Evolutionary conservation across 2,797 vertebrate genomes (phyloP).

Genomic region (Myoxocephalus aenaeus): DNA sequence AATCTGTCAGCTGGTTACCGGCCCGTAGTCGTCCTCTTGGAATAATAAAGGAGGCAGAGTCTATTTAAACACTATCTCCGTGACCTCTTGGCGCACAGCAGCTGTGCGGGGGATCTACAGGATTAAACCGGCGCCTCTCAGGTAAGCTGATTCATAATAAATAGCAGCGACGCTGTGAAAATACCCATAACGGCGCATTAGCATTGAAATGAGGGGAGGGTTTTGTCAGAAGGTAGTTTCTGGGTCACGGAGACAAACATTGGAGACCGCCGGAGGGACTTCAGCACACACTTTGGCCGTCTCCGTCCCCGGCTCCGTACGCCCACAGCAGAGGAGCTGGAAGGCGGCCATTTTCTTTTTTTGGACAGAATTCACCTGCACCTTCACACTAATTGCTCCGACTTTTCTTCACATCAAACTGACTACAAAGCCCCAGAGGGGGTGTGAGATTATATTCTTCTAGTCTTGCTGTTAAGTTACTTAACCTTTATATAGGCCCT

Average conservation of each 20-base stretch:
- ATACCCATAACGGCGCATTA: slow-evolving; percentile 73
- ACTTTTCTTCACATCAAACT: slow-evolving; percentile 24
- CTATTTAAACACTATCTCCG: slow-evolving; percentile 77
- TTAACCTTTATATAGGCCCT: slow-evolving; percentile 16
- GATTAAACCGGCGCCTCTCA: slow-evolving; percentile 76
- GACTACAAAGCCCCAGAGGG: slow-evolving; percentile 33
- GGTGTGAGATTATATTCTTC: slow-evolving; percentile 35
- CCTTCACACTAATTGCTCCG: slow-evolving; percentile 11
- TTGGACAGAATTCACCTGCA: slow-evolving; percentile 38
- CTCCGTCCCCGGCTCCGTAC: slow-evolving; percentile 16
- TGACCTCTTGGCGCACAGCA: slow-evolving; percentile 71
- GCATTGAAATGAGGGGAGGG: slow-evolving; percentile 76
- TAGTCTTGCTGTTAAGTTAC: slow-evolving; percentile 34
- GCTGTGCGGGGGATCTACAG: slow-evolving; percentile 71
- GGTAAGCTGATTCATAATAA: slow-evolving; percentile 79
- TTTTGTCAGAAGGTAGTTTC: slow-evolving; percentile 63
- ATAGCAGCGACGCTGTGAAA: slow-evolving; percentile 68
- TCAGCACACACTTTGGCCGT: slow-evolving; percentile 34
- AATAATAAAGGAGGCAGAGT: slow-evolving; percentile 65
- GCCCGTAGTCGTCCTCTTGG: slow-evolving; percentile 32
- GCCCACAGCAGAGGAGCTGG: slow-evolving; percentile 41
- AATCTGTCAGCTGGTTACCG: slow-evolving; percentile 30
- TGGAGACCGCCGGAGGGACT: slow-evolving; percentile 56
- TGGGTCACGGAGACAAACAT: slow-evolving; percentile 70
- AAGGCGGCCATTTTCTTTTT: slow-evolving; percentile 31